Evolutionary conservation across 2,113 vertebrate genomes (phyloP).

Genomic region (Benitochromis conjunctus): DNA sequence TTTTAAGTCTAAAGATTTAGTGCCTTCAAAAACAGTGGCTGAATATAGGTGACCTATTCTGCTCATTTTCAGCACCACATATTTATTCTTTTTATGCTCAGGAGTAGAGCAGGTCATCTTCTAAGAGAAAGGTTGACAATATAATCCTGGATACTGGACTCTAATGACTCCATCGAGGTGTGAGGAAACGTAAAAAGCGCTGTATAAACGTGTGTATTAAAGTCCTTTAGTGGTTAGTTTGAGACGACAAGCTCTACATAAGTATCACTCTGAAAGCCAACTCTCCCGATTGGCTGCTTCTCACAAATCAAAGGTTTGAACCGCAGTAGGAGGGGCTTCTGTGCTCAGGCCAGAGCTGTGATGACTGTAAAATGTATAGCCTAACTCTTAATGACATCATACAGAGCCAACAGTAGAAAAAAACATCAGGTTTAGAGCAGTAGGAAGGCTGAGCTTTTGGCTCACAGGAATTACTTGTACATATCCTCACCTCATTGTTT

Average conservation of each 20-base stretch:
- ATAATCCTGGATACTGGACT: not conserved
- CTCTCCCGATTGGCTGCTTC: not conserved
- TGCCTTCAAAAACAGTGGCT: no score
- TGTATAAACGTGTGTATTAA: not conserved
- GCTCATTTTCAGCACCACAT: not conserved
- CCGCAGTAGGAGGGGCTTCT: not conserved
- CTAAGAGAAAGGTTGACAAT: not conserved
- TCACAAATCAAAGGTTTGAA: not conserved
- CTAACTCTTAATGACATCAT: not conserved
- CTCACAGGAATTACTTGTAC: not conserved
- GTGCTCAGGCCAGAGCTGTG: not conserved
- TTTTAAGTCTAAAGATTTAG: no score
- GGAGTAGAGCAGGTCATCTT: rapidly evolving
- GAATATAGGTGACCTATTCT: not conserved
- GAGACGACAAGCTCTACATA: not conserved
- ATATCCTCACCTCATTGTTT: not conserved
- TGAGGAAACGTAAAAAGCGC: not conserved
- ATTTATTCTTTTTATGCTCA: not conserved
- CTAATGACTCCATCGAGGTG: not conserved
- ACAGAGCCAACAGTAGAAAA: not conserved
- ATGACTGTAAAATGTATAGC: not conserved
- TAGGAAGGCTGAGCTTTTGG: not conserved
- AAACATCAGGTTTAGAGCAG: not conserved
- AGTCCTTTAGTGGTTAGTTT: not conserved
- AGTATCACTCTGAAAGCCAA: not conserved